Evolutionary conservation across 2,113 vertebrate species (phyloP), one percentile per base, ranked within the genome.

Genomic region (Dipodomys stephensi): DNA sequence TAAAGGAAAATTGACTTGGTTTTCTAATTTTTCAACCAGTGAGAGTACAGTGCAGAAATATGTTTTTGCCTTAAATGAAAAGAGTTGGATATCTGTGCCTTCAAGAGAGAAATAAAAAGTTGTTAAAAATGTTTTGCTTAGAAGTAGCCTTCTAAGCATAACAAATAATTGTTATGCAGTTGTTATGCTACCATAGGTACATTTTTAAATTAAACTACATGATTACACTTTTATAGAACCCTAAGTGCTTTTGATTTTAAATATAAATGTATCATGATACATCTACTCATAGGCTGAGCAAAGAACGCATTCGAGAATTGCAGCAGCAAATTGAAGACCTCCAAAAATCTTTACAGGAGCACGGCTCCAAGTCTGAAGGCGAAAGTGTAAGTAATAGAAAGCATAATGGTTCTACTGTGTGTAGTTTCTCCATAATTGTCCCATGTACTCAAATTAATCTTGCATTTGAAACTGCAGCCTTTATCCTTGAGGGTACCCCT

Each of bases 311-410:
- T 73, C 95, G 97, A 93, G 99, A 99, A 97, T 94, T 99, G 46
- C 99, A 99, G 94, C 99, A 99, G 96, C 99, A 99, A 97, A 98
- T 99, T 83, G 99, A 99, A 93, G 99, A 99, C 91, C 98, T 99
- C 46, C 99, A 99, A 90, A 99, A 98, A 95, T 98, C 98, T 84
- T 98, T 99, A 76, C 99, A 99, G 96, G 99, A 99, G 67, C 99
- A 99, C 94, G 99, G 98, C 13, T 96, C 98, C 94, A 99, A 99
- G 97, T 96, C 98, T 10, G 99, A 99, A 96, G 99, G 99, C 71
- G 99, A 99, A 97, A 99, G 99, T 98, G 96, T 97, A 97, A 95
- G 97, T 96, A 87, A 57, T 90, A 35, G 65, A 86, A 44, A 64
- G 23, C 79, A 27, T 30, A 18, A 27, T 88, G 44, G 28, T 64